Evolutionary conservation across 1,140 invertebrate species (phyloP).

Genomic region (Pinna nobilis): DNA sequence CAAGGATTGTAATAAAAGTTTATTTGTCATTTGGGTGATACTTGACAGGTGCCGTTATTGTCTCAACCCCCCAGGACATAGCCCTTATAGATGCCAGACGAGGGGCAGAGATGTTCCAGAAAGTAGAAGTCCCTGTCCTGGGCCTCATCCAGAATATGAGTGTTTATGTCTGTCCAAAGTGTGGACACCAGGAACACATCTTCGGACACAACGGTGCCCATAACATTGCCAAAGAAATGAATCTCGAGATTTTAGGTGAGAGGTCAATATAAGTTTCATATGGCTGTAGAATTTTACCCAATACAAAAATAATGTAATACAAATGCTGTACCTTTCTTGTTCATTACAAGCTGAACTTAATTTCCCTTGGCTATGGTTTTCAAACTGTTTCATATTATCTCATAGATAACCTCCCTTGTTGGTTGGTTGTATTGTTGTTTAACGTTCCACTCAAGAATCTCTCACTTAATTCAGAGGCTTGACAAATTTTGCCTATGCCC

Average conservation of each 20-base stretch:
- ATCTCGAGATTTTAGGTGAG: constrained; percentile 84
- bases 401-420: background rate
- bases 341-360: background rate
- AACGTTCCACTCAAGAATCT: no score
- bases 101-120: constrained; percentile 94
- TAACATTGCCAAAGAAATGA: constrained; percentile 83
- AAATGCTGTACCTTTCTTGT: background rate
- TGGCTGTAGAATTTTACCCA: constrained; percentile 39
- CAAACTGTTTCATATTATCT: background rate
- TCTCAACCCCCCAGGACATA: constrained; percentile 90
- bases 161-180: constrained; percentile 92
- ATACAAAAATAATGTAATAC: constrained; percentile 56
- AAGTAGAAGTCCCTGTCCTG: constrained; percentile 93
- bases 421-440: background rate
- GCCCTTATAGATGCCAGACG: constrained; percentile 81
- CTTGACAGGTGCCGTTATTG: constrained; percentile 91
- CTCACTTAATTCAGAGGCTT: no score
- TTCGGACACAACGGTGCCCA: constrained; percentile 90
- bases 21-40: no score
- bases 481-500: no score
- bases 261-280: no score
- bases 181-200: constrained; percentile 85
- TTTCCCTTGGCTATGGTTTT: background rate
- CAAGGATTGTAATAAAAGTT: no score
- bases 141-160: constrained; percentile 98